Evolutionary conservation across 1,140 invertebrate species (phyloP).

Genomic region (Macrobrachium rosenbergii): DNA sequence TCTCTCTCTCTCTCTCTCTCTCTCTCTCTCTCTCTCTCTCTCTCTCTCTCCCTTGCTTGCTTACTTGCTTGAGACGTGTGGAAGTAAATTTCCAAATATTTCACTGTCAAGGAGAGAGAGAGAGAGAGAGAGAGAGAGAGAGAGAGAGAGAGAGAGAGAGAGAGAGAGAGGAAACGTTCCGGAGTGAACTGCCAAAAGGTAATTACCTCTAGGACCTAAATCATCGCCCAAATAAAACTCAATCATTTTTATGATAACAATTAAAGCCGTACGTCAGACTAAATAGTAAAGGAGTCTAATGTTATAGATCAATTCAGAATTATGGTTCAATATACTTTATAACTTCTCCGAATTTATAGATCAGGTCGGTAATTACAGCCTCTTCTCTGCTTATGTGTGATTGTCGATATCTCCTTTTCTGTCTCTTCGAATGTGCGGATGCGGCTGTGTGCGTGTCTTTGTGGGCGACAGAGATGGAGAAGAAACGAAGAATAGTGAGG

Average conservation of each 20-base stretch:
- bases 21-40: constrained; percentile 17
- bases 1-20: not conserved
- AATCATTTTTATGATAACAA: constrained; percentile 30
- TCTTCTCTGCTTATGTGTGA: constrained; percentile 2
- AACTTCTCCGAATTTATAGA: constrained; percentile 17
- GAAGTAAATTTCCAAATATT: not conserved
- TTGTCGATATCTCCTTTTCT: not conserved
- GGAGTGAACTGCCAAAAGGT: not conserved
- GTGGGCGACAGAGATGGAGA: not conserved
- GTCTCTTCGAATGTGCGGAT: not conserved
- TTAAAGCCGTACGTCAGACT: constrained; percentile 14
- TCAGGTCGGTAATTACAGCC: constrained; percentile 11
- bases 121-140: constrained; percentile 25
- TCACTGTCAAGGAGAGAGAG: not conserved
- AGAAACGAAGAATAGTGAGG: not conserved
- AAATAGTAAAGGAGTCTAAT: constrained; percentile 11
- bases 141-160: constrained; percentile 18
- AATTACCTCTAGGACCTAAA: constrained; percentile 2
- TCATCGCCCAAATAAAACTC: constrained; percentile 11
- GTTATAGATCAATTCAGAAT: constrained; percentile 26
- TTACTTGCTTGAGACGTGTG: not conserved
- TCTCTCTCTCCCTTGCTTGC: no score
- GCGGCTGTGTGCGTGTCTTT: not conserved
- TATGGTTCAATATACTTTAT: constrained; percentile 21
- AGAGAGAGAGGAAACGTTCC: not conserved